phyloP scores from a whole-genome alignment of 53 echinoderm and acorn worm genomes.

The Echinarachnius parma region DNA sequence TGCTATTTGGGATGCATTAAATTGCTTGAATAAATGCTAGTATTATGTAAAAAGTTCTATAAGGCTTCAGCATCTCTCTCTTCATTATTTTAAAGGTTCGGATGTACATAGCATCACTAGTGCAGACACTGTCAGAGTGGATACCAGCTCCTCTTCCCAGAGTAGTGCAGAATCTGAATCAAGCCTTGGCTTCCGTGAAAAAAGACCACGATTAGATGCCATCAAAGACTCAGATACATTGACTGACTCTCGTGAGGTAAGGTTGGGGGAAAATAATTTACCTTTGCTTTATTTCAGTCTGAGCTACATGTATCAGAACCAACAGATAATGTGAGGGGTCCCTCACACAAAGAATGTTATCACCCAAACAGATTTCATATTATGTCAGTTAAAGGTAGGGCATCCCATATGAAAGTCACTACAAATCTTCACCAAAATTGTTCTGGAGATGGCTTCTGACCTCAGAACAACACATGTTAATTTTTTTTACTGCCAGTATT shows the following conservation, averaged over 20 bases:
- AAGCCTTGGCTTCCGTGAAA: constrained; percentile 16
- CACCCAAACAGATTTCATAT: constrained; percentile 24
- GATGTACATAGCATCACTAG: constrained; percentile 28
- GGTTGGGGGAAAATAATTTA: constrained; percentile 15
- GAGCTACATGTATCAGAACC: too few relatives aligned
- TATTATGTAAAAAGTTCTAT: too few relatives aligned
- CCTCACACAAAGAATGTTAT: constrained; percentile 5
- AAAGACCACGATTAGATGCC: constrained; percentile 32
- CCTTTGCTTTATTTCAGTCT: constrained; percentile 22
- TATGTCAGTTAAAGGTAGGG: too few relatives aligned
- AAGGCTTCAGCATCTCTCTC: too few relatives aligned
- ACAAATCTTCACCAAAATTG: too few relatives aligned
- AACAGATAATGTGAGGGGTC: too few relatives aligned
- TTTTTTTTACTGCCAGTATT: too few relatives aligned
- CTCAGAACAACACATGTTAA: too few relatives aligned
- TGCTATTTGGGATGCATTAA: too few relatives aligned
- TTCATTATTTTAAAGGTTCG: constrained; percentile 29
- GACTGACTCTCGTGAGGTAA: constrained; percentile 32
- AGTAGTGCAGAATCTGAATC: constrained; percentile 29
- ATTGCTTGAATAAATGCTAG: too few relatives aligned
- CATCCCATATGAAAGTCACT: too few relatives aligned
- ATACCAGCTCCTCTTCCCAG: constrained; percentile 30
- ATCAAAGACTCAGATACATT: constrained; percentile 20
- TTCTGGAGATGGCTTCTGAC: too few relatives aligned
- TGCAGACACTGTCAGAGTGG: constrained; percentile 30